Percentiles rank a stretch among this genome's conserved stretches.
Conservation (phyloP, 2,797 vertebrate genomes). For the Myotis pilosus region DNA sequence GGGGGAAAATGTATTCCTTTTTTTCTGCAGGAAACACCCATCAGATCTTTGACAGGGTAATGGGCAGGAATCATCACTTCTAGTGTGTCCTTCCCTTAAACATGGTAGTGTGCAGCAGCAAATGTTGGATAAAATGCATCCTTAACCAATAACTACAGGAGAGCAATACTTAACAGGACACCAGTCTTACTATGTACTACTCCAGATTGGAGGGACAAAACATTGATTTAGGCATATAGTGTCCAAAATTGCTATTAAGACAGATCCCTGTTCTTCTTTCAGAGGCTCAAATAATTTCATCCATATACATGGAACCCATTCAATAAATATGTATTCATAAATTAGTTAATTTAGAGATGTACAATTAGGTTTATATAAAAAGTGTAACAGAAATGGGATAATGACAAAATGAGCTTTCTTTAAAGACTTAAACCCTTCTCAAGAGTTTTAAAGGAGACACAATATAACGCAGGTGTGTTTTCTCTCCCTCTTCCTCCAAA, state of each 20-base stretch:
- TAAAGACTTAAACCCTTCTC: slow-evolving; percentile 29
- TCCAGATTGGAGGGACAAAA: neutral
- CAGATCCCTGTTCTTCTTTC: neutral
- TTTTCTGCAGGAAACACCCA: neutral
- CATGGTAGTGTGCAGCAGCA: neutral
- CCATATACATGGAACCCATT: neutral
- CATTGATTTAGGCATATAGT: neutral
- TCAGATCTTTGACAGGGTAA: neutral
- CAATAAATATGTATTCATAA: neutral
- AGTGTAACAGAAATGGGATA: neutral
- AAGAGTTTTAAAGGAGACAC: slow-evolving; percentile 21
- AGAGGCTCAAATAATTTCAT: neutral
- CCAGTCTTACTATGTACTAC: neutral
- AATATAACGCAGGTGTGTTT: neutral
- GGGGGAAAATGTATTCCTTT: neutral
- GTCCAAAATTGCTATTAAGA: neutral
- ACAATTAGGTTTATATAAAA: slow-evolving; percentile 22
- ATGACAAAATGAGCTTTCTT: slow-evolving; percentile 31
- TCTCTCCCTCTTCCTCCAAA: neutral
- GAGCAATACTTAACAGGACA: neutral
- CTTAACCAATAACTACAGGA: neutral
- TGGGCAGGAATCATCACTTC: neutral
- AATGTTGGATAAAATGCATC: neutral
- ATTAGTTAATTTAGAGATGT: neutral
- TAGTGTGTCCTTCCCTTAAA: neutral